These are phyloP conservation scores for Drosophila antonietae DNA, from an alignment of 2,888 invertebrate genomes.

Conservation along the genomic window DNA sequence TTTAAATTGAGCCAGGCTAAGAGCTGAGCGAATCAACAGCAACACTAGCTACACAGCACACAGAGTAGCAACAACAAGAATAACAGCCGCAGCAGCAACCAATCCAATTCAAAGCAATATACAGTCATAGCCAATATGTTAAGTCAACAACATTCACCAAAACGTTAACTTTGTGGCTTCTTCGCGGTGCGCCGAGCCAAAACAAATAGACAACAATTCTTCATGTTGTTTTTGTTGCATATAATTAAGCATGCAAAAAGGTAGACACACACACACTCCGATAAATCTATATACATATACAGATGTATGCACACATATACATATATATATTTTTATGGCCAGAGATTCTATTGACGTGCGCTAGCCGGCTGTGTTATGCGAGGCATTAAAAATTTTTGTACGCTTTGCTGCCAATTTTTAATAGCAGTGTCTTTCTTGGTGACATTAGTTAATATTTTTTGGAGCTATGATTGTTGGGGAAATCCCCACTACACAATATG, in stretches of 20 bases:
- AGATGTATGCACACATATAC: too few relatives aligned
- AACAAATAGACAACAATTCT: slow-evolving; percentile 43
- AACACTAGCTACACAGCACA: slow-evolving; percentile 48
- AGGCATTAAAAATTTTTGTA: slow-evolving; percentile 29
- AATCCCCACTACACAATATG: slow-evolving; percentile 28
- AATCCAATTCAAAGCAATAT: slow-evolving; percentile 34
- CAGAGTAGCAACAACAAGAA: slow-evolving; percentile 12
- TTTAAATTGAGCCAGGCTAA: slow-evolving; percentile 2
- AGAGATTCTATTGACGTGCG: slow-evolving; percentile 42
- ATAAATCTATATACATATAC: not conserved
- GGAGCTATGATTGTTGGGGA: slow-evolving; percentile 25
- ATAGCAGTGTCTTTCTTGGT: slow-evolving; percentile 22
- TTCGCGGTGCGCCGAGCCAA: slow-evolving; percentile 34
- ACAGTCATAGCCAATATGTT: slow-evolving; percentile 49
- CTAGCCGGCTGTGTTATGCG: not conserved
- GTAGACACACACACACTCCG: slow-evolving; percentile 19
- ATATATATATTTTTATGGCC: slow-evolving; percentile 30
- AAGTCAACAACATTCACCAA: slow-evolving; percentile 71
- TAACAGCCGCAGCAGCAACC: not conserved
- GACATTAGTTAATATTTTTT: slow-evolving; percentile 36
- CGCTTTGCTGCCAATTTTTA: slow-evolving; percentile 16
- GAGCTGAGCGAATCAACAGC: slow-evolving; percentile 15
- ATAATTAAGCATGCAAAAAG: slow-evolving; percentile 77
- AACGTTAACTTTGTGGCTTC: slow-evolving; percentile 32
- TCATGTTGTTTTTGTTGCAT: slow-evolving; percentile 39